phyloP scores from a whole-genome alignment of 2,113 vertebrate species.

The Thalassoma bifasciatum region DNA sequence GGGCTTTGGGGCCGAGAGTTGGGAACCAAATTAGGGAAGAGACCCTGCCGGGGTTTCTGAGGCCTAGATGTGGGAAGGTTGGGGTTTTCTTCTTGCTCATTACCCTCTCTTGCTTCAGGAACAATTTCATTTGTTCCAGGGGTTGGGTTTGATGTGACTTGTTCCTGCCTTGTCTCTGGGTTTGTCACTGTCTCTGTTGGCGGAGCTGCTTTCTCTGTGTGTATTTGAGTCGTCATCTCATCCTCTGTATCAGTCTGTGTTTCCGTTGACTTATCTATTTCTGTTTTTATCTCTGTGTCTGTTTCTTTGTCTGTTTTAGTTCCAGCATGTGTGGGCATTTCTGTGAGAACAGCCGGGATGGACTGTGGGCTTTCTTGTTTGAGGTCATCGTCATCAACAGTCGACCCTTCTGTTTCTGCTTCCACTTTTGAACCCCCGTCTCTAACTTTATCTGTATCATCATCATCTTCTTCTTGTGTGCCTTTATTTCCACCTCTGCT shows the following conservation, averaged over 20 bases:
- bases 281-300: slow-evolving; percentile 32
- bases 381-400: slow-evolving; percentile 74
- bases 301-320: slow-evolving; percentile 22
- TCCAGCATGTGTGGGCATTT: slow-evolving; percentile 8
- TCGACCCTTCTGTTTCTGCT: slow-evolving; percentile 81
- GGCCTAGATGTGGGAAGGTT: slow-evolving; percentile 28
- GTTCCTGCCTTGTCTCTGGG: slow-evolving; percentile 28
- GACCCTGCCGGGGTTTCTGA: slow-evolving; percentile 13
- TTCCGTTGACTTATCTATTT: slow-evolving; percentile 26
- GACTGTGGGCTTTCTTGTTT: slow-evolving; percentile 73
- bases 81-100: slow-evolving; percentile 25
- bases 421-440: slow-evolving; percentile 1
- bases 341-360: slow-evolving; percentile 43
- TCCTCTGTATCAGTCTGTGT: slow-evolving; percentile 16
- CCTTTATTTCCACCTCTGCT: slow-evolving; percentile 1
- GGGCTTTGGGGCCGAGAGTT: slow-evolving; percentile 66
- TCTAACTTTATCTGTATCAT: slow-evolving; percentile 18
- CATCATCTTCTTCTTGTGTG: slow-evolving; percentile 14
- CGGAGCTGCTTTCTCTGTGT: slow-evolving; percentile 17
- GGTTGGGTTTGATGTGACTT: slow-evolving; percentile 30
- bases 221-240: slow-evolving; percentile 13
- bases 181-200: slow-evolving; percentile 29
- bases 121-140: slow-evolving; percentile 61
- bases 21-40: slow-evolving; percentile 43
- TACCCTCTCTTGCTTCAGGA: slow-evolving; percentile 23